These are phyloP conservation scores for Myrmophylax atrothorax DNA, from an alignment of 2,113 vertebrate species.

Conservation along the genomic window DNA sequence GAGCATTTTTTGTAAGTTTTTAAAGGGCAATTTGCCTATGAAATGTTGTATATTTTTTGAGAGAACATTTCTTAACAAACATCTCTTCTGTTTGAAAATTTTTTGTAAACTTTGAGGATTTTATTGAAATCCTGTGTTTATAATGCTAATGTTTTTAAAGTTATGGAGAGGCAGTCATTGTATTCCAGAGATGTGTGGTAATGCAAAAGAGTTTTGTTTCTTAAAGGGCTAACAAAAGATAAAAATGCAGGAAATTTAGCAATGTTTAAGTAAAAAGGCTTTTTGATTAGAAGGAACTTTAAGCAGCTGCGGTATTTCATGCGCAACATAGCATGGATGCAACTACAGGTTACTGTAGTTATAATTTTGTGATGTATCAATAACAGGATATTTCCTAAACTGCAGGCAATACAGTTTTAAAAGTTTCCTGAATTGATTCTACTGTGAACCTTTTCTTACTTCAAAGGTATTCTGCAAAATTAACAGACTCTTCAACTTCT, in stretches of 20 bases:
- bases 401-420: not conserved
- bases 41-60: not conserved
- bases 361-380: not conserved
- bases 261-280: not conserved
- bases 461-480: not conserved
- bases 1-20: not conserved
- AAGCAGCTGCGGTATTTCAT: not conserved
- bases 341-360: not conserved
- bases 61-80: not conserved
- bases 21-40: not conserved
- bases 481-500: not conserved
- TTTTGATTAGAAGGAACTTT: not conserved
- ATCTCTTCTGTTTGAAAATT: not conserved
- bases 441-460: not conserved
- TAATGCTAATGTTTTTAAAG: not conserved
- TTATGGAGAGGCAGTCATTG: not conserved
- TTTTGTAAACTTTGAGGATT: not conserved
- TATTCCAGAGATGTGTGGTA: not conserved
- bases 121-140: not conserved
- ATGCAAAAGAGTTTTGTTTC: not conserved
- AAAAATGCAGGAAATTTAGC: not conserved
- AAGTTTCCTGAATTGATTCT: not conserved
- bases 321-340: accelerated
- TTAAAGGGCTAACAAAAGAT: not conserved
- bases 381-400: not conserved